These are phyloP conservation scores for Galerucella nymphaeae DNA, from an alignment of 2,888 invertebrate genomes.

Conservation along the genomic window DNA sequence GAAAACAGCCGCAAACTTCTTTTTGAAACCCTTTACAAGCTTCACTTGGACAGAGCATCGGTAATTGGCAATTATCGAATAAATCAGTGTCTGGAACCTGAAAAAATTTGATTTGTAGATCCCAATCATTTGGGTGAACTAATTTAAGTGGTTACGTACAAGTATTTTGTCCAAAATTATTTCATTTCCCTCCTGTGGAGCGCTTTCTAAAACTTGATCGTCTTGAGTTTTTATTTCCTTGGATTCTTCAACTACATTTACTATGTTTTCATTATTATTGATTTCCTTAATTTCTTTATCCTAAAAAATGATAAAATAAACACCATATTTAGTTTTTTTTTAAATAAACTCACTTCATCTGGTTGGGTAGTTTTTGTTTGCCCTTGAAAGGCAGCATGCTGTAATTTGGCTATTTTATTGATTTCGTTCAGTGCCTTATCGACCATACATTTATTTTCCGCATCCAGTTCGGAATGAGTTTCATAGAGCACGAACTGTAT, in stretches of 20 bases:
- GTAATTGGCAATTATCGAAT: slow-evolving; percentile 73
- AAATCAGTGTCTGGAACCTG: slow-evolving; percentile 78
- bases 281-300: slow-evolving; percentile 58
- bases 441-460: slow-evolving; percentile 82
- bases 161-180: slow-evolving; percentile 48
- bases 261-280: slow-evolving; percentile 44
- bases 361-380: slow-evolving; percentile 45
- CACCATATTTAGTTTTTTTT: no score
- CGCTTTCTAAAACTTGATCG: slow-evolving; percentile 21
- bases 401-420: slow-evolving; percentile 76
- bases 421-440: slow-evolving; percentile 75
- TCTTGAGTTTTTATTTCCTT: slow-evolving; percentile 26
- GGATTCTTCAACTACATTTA: slow-evolving; percentile 36
- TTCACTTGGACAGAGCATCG: slow-evolving; percentile 70
- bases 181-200: slow-evolving; percentile 28
- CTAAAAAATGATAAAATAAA: slow-evolving; percentile 36
- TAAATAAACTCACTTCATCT: neutral
- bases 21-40: slow-evolving; percentile 65
- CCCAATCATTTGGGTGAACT: neutral
- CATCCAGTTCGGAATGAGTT: slow-evolving; percentile 80
- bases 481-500: slow-evolving; percentile 85
- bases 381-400: slow-evolving; percentile 70
- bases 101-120: slow-evolving; percentile 15
- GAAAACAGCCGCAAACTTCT: slow-evolving; percentile 71
- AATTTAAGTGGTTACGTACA: slow-evolving; percentile 37